Conservation (phyloP, 1,140 invertebrate genomes). For the Drosophila nasuta region DNA sequence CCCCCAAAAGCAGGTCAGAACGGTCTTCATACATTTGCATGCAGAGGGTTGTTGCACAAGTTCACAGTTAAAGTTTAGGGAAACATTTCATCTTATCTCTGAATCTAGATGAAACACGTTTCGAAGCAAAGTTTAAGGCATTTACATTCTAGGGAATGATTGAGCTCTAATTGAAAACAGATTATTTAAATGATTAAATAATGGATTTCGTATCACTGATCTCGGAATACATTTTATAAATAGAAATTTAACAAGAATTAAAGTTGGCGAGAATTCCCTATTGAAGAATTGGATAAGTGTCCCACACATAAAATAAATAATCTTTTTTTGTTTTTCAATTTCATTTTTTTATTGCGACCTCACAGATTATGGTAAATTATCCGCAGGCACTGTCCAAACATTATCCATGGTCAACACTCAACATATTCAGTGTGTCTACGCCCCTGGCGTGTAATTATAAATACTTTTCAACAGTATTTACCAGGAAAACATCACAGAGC, state of each 20-base stretch:
- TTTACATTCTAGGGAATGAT: not conserved
- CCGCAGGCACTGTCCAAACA: conserved; percentile 22
- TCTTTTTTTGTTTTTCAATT: not conserved
- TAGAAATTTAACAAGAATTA: too few relatives aligned
- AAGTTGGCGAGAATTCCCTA: too few relatives aligned
- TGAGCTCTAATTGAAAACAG: too few relatives aligned
- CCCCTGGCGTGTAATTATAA: conserved; percentile 63
- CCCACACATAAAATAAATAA: not conserved
- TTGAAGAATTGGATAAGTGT: too few relatives aligned
- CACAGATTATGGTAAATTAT: conserved; percentile 26
- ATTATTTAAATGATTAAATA: too few relatives aligned
- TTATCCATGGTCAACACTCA: conserved; percentile 10
- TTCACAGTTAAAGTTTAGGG: not conserved
- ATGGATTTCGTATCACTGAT: too few relatives aligned
- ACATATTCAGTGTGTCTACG: conserved; percentile 43
- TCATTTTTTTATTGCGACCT: not conserved
- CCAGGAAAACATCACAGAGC: conserved; percentile 59
- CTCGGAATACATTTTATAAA: too few relatives aligned
- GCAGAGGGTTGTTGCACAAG: conserved; percentile 22
- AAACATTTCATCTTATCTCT: not conserved
- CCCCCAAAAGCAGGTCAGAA: not conserved
- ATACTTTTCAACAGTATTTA: conserved; percentile 59
- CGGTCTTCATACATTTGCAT: not conserved
- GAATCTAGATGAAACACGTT: not conserved
- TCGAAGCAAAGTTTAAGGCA: not conserved